Conservation (phyloP, 2,113 vertebrate genomes). For the Malurus alboscapulatus region DNA sequence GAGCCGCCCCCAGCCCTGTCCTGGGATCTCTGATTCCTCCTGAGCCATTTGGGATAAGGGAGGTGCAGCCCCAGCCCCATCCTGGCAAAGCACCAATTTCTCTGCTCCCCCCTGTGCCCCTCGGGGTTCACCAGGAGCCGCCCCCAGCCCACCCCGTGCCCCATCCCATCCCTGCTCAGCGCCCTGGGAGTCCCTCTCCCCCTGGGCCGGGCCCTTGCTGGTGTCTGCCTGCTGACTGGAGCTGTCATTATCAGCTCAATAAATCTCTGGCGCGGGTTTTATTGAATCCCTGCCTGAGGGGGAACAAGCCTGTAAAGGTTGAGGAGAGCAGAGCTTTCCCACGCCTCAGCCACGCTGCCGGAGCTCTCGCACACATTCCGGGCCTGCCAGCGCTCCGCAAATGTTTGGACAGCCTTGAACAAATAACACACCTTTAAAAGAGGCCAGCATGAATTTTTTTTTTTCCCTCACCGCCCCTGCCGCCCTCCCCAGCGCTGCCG, state of each 20-base stretch:
- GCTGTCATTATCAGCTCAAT: conserved; percentile 88
- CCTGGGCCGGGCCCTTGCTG: not conserved
- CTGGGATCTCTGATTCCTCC: not conserved
- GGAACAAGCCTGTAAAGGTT: conserved; percentile 84
- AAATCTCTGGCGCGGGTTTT: conserved; percentile 91
- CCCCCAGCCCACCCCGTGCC: not conserved
- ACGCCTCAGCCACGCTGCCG: conserved; percentile 84
- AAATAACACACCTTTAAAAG: conserved; percentile 97
- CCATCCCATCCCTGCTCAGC: not conserved
- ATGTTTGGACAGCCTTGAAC: conserved; percentile 97
- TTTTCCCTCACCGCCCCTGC: not conserved
- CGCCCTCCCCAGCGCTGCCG: not conserved
- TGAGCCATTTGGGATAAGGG: rapidly evolving
- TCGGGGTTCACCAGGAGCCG: not conserved
- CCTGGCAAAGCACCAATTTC: no score
- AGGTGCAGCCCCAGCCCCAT: not conserved
- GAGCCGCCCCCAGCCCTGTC: not conserved
- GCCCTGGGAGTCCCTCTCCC: conserved; percentile 24
- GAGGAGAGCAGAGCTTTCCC: conserved; percentile 93
- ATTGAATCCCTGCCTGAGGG: conserved; percentile 88
- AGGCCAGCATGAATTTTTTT: conserved; percentile 81
- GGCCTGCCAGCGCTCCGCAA: conserved; percentile 89
- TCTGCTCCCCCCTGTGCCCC: not conserved
- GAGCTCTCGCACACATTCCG: conserved; percentile 87
- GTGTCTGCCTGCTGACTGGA: conserved; percentile 79